These are phyloP conservation scores for Drosophila ogumai DNA, from an alignment of 1,140 invertebrate species.

Conservation along the genomic window DNA sequence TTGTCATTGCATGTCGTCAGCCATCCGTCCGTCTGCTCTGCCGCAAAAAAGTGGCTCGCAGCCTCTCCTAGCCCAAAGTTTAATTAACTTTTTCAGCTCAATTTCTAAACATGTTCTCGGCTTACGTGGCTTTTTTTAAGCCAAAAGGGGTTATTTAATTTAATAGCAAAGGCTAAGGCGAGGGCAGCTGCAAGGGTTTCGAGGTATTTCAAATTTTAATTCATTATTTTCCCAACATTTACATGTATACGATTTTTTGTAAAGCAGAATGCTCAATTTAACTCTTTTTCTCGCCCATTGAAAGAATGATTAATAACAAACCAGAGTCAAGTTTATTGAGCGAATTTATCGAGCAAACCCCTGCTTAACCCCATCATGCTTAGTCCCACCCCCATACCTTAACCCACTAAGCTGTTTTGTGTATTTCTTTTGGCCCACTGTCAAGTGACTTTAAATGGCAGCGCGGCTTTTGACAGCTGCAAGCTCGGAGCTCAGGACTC, in stretches of 20 bases:
- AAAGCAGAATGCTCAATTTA: not conserved
- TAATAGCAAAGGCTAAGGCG: conserved; percentile 5
- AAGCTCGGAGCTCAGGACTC: conserved; percentile 42
- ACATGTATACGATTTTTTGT: conserved; percentile 20
- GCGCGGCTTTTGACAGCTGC: conserved; percentile 75
- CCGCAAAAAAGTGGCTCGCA: not conserved
- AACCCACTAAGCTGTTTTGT: conserved; percentile 23
- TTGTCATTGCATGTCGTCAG: conserved; percentile 65
- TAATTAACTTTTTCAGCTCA: conserved; percentile 75
- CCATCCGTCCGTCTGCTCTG: not conserved
- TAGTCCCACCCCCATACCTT: not conserved
- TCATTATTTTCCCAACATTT: not conserved
- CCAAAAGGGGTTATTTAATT: conserved; percentile 13
- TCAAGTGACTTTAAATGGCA: conserved; percentile 77
- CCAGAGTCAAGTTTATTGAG: not conserved
- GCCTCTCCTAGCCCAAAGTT: conserved; percentile 40
- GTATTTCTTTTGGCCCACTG: conserved; percentile 36
- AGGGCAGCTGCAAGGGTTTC: not conserved
- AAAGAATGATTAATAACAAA: conserved; percentile 18
- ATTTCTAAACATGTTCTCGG: conserved; percentile 61
- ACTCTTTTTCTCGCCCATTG: not conserved
- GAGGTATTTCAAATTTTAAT: not conserved
- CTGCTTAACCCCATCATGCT: conserved; percentile 11
- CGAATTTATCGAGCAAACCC: conserved; percentile 12
- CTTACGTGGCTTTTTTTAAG: conserved; percentile 7